A percentile compares a stretch with the other conserved stretches of the same genome.
Conservation (phyloP, 2,797 vertebrate species). For the Gymnodraco acuticeps region DNA sequence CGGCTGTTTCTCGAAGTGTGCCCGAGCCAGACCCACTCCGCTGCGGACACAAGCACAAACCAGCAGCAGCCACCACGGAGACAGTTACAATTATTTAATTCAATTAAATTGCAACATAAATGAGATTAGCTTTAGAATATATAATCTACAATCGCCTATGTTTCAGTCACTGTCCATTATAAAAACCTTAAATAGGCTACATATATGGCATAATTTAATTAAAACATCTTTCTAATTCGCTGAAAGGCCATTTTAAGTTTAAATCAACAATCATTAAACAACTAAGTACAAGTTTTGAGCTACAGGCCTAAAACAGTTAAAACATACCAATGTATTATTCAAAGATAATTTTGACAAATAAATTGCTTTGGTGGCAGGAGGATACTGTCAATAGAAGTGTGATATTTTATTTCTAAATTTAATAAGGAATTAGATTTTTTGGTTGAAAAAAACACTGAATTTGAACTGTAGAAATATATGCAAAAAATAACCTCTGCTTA, state of each 20-base stretch:
- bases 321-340: neutral
- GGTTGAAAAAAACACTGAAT: neutral
- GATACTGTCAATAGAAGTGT: neutral
- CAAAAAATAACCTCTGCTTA: constrained; percentile 22
- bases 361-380: neutral
- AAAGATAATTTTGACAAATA: constrained; percentile 2
- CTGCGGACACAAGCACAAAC: constrained; percentile 88
- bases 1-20: constrained; percentile 99
- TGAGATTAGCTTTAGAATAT: neutral
- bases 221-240: neutral
- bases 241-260: neutral
- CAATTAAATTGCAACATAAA: neutral
- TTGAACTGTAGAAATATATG: neutral
- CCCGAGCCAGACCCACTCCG: constrained; percentile 97
- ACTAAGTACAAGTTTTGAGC: constrained; percentile 9
- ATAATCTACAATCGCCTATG: neutral
- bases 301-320: neutral
- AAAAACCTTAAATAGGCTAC: neutral
- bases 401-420: constrained; percentile 24
- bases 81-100: constrained; percentile 23
- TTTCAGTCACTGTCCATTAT: neutral
- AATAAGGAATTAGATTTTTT: neutral
- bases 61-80: constrained; percentile 43
- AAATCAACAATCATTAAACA: neutral
- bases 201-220: constrained; percentile 2